Evolutionary conservation across 2,113 vertebrate species (phyloP), one percentile per base, ranked within the genome.

Genomic region (Penelope pileata): DNA sequence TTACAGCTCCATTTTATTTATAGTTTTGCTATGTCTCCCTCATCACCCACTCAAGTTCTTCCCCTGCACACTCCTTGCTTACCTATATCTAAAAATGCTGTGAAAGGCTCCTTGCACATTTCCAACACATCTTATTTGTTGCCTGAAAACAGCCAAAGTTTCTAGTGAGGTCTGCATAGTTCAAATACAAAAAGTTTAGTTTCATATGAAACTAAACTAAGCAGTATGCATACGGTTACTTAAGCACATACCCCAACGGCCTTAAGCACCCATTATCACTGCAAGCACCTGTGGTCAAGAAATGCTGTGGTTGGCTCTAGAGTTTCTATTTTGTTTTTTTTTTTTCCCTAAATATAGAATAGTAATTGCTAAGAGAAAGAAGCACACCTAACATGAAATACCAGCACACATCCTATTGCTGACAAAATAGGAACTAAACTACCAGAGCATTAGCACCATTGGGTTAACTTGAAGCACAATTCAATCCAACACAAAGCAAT

Each of bases 291-390:
- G 11, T 12, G 26, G 53, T 43, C 17, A 68, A 63, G 30, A 53
- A 67, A 68, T 3, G 3, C n/a, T 0, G 1, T 15, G 17, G 8
- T 27, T 63, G 43, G 21, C 58, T 68, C 27, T 63, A 64, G 1
- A 53, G 27, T 60, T 94, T 64, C 83, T 38, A 54, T 23, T 12
- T 72, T 4, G 30, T 67, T 48, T 69, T 53, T 64, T 29, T 6
- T 62, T 38, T 54, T 68, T 64, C 64, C 29, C 5, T 38, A 26
- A 27, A 45, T 19, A 70, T 3, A 26, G 32, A 50, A 56, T 13
- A 83, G 42, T 3, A 11, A 73, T 30, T 59, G 18, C 32, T 45
- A 32, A 15, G 16, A 51, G 76, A 50, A 81, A 86, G 12, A 8
- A 12, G 9, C 18, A 73, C 7, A 60, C 48, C 14, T 69, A 81